phyloP scores from a whole-genome alignment of 2,888 invertebrate species.

The Boloria selene region DNA sequence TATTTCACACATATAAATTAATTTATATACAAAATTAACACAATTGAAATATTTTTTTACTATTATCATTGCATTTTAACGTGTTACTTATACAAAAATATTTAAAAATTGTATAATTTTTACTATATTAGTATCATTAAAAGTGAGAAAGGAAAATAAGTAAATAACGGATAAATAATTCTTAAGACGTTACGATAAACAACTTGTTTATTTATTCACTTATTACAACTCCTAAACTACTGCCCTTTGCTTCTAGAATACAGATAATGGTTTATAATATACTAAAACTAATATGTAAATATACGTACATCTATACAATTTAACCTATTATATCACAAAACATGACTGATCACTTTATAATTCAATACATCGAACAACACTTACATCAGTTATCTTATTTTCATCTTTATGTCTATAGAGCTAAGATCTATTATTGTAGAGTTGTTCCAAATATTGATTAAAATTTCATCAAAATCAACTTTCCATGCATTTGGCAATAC shows the following conservation, averaged over 20 bases:
- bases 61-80: no score
- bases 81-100: no score
- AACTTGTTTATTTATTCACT: no score
- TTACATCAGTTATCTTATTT: slow-evolving; percentile 1
- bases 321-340: slow-evolving; percentile 74
- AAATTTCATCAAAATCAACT: background rate
- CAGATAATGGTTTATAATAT: slow-evolving; percentile 35
- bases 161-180: background rate
- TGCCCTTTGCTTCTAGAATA: slow-evolving; percentile 36
- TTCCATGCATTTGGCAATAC: slow-evolving; percentile 13
- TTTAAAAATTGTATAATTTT: no score
- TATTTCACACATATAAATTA: no score
- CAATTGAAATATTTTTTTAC: no score
- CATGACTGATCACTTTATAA: slow-evolving; percentile 56
- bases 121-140: no score
- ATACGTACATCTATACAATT: slow-evolving; percentile 48
- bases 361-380: slow-evolving; percentile 16
- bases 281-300: slow-evolving; percentile 44
- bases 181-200: no score
- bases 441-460: slow-evolving; percentile 9
- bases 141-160: slow-evolving; percentile 18
- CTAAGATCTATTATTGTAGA: slow-evolving; percentile 3
- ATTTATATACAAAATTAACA: no score
- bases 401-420: background rate
- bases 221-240: no score